Conservation (phyloP, 2,797 vertebrate genomes). For the Varecia variegata region DNA sequence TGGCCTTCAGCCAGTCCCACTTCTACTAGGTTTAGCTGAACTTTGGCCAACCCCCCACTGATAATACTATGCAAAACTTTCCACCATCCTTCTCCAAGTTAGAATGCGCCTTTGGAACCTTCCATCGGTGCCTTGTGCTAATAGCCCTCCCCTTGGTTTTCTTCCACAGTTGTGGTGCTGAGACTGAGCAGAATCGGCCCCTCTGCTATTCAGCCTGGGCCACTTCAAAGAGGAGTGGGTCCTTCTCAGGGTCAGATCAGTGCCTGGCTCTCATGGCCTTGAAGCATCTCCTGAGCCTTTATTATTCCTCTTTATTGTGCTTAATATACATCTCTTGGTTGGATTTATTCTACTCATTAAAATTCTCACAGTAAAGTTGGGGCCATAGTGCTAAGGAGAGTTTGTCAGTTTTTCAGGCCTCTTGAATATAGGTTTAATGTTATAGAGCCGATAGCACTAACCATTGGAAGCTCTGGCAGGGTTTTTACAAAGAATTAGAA, state of each 20-base stretch:
- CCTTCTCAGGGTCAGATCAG: background rate
- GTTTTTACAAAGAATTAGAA: background rate
- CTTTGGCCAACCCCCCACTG: background rate
- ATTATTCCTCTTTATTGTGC: background rate
- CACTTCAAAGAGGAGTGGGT: background rate
- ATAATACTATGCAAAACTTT: slow-evolving; percentile 45
- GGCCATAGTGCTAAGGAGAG: background rate
- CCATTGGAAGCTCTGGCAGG: background rate
- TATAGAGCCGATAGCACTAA: background rate
- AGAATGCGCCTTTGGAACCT: background rate
- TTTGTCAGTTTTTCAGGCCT: background rate
- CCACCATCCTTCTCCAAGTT: background rate
- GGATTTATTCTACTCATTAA: background rate
- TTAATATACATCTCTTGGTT: background rate
- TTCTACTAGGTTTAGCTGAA: slow-evolving; percentile 38
- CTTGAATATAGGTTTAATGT: background rate
- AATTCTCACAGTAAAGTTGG: background rate
- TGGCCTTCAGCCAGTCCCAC: background rate
- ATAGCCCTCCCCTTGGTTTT: background rate
- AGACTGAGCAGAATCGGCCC: background rate
- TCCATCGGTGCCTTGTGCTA: background rate
- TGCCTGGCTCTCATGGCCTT: background rate
- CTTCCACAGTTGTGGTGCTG: background rate
- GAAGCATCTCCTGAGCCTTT: background rate
- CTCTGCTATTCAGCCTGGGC: background rate